These are phyloP conservation scores for Lycia hirtaria DNA, from an alignment of 2,888 invertebrate genomes.

Conservation along the genomic window DNA sequence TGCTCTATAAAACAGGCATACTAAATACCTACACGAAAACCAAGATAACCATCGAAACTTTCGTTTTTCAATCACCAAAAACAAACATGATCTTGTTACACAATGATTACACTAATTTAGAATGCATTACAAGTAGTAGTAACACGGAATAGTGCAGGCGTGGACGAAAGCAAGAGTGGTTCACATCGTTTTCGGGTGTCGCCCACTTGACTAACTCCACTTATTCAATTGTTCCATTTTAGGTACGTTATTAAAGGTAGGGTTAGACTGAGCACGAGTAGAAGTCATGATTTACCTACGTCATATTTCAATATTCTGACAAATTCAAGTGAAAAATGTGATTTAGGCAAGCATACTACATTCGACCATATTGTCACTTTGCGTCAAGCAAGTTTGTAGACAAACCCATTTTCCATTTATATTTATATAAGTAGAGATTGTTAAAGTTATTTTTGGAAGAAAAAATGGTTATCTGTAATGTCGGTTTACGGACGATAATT, in stretches of 20 bases:
- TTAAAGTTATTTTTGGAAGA: no score
- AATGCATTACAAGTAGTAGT: conserved; percentile 26
- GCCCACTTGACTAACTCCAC: conserved; percentile 53
- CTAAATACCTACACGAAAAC: neutral
- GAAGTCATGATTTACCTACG: neutral
- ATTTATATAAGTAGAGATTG: no score
- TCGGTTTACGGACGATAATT: no score
- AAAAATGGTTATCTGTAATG: no score
- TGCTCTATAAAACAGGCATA: neutral
- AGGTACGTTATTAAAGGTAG: conserved; percentile 44
- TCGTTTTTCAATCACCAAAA: conserved; percentile 18
- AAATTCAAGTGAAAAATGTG: no score
- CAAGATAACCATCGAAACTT: conserved; percentile 2
- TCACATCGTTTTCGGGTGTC: conserved; percentile 52
- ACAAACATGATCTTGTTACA: conserved; percentile 18
- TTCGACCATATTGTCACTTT: no score
- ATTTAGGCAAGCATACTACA: no score
- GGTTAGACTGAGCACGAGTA: conserved; percentile 16
- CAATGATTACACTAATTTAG: conserved; percentile 26
- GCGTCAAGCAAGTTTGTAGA: no score
- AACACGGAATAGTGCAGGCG: conserved; percentile 23
- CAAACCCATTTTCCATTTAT: no score
- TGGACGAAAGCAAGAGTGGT: conserved; percentile 53
- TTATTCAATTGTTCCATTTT: conserved; percentile 62
- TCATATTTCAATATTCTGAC: no score